These are phyloP conservation scores for Pachliopta kotzebuea DNA, from an alignment of 2,888 invertebrate species.

Conservation along the genomic window DNA sequence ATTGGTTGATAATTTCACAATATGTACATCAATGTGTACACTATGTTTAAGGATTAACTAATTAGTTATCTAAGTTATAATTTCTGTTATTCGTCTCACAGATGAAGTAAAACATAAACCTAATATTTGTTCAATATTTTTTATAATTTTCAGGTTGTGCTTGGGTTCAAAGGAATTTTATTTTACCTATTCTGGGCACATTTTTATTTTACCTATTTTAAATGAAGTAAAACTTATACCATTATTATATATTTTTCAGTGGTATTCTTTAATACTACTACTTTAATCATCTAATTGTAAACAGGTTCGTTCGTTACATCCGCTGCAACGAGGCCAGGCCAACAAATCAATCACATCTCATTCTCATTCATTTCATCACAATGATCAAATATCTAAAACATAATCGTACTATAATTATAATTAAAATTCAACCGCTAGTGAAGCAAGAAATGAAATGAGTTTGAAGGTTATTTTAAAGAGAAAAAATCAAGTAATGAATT, in stretches of 20 bases:
- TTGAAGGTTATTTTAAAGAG: not conserved
- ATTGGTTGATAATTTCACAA: too few species aligned
- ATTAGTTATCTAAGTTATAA: not conserved
- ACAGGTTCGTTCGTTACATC: not conserved
- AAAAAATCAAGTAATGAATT: not conserved
- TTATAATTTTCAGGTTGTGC: not conserved
- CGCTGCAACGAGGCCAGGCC: not conserved
- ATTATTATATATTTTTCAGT: too few species aligned
- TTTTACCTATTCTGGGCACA: too few species aligned
- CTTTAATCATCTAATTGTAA: not conserved
- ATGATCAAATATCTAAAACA: not conserved
- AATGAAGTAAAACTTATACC: too few species aligned
- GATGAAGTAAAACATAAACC: too few species aligned
- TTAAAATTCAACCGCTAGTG: not conserved
- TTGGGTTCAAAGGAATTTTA: too few species aligned
- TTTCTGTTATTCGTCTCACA: not conserved
- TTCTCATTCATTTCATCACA: not conserved
- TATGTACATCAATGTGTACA: not conserved
- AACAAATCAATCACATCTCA: not conserved
- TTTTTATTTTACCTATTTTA: too few species aligned
- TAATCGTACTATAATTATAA: not conserved
- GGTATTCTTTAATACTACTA: too few species aligned
- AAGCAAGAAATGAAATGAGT: not conserved
- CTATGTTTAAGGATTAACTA: not conserved
- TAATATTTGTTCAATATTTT: too few species aligned